phyloP scores from a whole-genome alignment of 1,140 invertebrate species.

The Epicauta chinensis region DNA sequence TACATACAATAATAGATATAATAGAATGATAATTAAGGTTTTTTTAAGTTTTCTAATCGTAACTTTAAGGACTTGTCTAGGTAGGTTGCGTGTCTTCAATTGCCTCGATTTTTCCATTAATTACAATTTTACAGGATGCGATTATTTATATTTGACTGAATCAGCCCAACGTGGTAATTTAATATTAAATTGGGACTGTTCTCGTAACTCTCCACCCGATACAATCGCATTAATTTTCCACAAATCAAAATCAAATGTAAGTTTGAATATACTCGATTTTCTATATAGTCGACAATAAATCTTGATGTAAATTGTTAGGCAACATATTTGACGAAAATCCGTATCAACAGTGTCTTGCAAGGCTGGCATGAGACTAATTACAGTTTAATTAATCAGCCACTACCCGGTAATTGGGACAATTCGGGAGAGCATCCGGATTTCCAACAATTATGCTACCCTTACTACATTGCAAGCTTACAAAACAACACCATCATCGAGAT shows the following conservation, averaged over 20 bases:
- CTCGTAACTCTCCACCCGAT: not conserved
- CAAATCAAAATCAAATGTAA: not conserved
- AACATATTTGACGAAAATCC: not conserved
- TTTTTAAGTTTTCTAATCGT: too few relatives aligned
- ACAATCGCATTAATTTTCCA: not conserved
- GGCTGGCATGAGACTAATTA: conserved; percentile 1
- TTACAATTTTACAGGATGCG: too few relatives aligned
- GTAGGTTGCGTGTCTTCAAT: too few relatives aligned
- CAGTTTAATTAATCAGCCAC: not conserved
- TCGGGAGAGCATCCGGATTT: conserved; percentile 22
- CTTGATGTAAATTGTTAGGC: not conserved
- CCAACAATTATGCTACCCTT: conserved; percentile 44
- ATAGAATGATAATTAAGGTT: too few relatives aligned
- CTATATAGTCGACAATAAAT: too few relatives aligned
- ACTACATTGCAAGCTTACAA: conserved; percentile 50
- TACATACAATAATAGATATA: too few relatives aligned
- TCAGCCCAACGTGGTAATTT: not conserved
- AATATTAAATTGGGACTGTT: conserved; percentile 7
- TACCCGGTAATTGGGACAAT: conserved; percentile 37
- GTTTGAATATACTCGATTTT: not conserved
- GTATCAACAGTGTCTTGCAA: not conserved
- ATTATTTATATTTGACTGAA: too few relatives aligned
- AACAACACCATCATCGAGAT: conserved; percentile 45
- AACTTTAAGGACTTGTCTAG: too few relatives aligned
- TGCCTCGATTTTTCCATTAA: too few relatives aligned